These are phyloP conservation scores for Diaperis boleti DNA, from an alignment of 2,888 invertebrate species.

Conservation along the genomic window DNA sequence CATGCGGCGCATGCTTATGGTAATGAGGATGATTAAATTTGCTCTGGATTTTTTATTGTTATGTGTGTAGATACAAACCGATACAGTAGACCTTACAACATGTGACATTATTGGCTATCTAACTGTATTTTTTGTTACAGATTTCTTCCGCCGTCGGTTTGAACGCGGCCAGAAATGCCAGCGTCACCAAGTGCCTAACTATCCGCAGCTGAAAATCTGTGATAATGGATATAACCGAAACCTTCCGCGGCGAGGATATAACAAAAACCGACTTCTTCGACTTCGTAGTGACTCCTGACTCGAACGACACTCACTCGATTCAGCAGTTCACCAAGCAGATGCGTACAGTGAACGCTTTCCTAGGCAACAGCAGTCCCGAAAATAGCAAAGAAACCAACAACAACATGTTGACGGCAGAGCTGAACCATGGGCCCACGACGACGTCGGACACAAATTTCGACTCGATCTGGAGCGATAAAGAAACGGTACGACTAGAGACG, in stretches of 20 bases:
- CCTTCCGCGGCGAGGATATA: constrained; percentile 83
- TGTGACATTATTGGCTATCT: not conserved
- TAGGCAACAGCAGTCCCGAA: constrained; percentile 68
- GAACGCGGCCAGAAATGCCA: constrained; percentile 36
- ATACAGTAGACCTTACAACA: not conserved
- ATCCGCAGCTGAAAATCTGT: constrained; percentile 65
- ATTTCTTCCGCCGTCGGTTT: constrained; percentile 34
- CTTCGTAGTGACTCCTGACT: constrained; percentile 86
- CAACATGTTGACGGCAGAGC: constrained; percentile 58
- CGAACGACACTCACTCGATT: constrained; percentile 73
- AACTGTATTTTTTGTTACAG: constrained; percentile 24
- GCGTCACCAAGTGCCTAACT: constrained; percentile 36
- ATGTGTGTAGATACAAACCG: not conserved
- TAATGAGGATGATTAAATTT: constrained; percentile 27
- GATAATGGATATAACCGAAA: constrained; percentile 87
- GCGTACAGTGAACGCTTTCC: constrained; percentile 76
- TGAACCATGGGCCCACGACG: constrained; percentile 56
- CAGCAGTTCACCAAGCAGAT: constrained; percentile 77
- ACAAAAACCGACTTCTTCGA: constrained; percentile 91
- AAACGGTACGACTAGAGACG: constrained; percentile 77
- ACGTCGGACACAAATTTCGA: constrained; percentile 57
- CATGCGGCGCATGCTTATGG: constrained; percentile 30
- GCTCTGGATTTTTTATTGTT: constrained; percentile 21
- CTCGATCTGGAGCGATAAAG: constrained; percentile 78
- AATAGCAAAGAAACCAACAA: constrained; percentile 67